phyloP scores from a whole-genome alignment of 1,140 invertebrate genomes.

The Homarus americanus region DNA sequence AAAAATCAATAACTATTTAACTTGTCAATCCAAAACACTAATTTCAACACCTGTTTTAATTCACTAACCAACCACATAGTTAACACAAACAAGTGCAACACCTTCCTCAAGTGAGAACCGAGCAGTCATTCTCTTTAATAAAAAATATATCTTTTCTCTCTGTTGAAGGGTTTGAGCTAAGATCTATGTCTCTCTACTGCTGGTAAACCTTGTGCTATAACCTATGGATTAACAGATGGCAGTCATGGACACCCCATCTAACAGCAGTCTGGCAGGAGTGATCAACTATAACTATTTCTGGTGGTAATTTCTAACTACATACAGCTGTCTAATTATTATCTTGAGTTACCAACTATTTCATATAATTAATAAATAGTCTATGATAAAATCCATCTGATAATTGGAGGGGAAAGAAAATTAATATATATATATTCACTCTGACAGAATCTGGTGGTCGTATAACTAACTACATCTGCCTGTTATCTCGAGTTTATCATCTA shows the following conservation, averaged over 20 bases:
- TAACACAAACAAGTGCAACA: background rate
- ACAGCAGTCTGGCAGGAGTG: background rate
- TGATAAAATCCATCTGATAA: too few species aligned
- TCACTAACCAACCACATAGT: background rate
- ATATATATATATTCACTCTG: too few species aligned
- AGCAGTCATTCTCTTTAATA: background rate
- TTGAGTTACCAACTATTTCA: too few species aligned
- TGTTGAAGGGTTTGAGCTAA: background rate
- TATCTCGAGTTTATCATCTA: background rate
- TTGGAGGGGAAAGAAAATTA: too few species aligned
- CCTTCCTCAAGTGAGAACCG: background rate
- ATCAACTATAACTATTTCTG: background rate
- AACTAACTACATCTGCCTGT: background rate
- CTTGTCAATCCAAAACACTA: too few species aligned
- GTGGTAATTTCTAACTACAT: too few species aligned
- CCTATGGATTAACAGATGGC: background rate
- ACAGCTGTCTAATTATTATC: too few species aligned
- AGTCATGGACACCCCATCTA: background rate
- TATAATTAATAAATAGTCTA: too few species aligned
- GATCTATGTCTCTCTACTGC: background rate
- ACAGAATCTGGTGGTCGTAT: too few species aligned
- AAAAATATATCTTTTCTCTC: background rate
- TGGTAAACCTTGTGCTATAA: background rate
- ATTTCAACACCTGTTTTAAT: too few species aligned
- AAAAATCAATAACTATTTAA: background rate